Evolutionary conservation across 2,888 invertebrate species (phyloP), one percentile per base, ranked within the genome.

Genomic region (Hypomecis punctinalis): DNA sequence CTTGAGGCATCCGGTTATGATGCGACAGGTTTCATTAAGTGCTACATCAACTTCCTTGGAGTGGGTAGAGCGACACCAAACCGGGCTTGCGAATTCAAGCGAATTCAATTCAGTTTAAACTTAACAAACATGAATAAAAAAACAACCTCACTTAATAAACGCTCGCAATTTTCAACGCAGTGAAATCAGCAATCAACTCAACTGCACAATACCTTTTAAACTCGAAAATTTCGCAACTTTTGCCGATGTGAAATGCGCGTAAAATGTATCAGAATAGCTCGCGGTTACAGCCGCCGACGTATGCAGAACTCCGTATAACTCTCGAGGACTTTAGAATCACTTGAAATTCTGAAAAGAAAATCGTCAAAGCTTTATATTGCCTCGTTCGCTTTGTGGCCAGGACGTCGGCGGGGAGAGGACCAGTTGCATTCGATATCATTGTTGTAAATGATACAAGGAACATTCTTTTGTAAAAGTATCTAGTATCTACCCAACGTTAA

Each of bases 351-450:
- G 80, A 87, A 89, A 90, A 89, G 89, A 88, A 90, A 90, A 89
- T 87, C 91, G 89, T 90, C 90, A 89, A 89, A 89, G 90, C 89
- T 88, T 86, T 89, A 90, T 91, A 91, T 91, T 91, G 90, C 86
- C 84, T 85, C 75, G 77, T 78, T 82, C 78, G 70, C 66, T 69
- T 63, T 74, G 75, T 39, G 84, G 87, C 88, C 77, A 78, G 56
- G 39, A 78, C 73, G 72, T 9, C 13, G 57, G 69, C 72, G 66
- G 40, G 40, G 8, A 48, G 3, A 23, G 23, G 23, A 23, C 9
- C 10, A 10, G n/a, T 13, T 46, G 39, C 13, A 36, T 4, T 33
- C 10, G 7, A 5, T 39, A 39, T 23, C 23, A 23, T 3, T 2
- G 23, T 23, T 3, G 23, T 23, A 23, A 23, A 23, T 23, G 23